Conservation (phyloP, 2,888 invertebrate genomes). For the Coleophora deauratella region DNA sequence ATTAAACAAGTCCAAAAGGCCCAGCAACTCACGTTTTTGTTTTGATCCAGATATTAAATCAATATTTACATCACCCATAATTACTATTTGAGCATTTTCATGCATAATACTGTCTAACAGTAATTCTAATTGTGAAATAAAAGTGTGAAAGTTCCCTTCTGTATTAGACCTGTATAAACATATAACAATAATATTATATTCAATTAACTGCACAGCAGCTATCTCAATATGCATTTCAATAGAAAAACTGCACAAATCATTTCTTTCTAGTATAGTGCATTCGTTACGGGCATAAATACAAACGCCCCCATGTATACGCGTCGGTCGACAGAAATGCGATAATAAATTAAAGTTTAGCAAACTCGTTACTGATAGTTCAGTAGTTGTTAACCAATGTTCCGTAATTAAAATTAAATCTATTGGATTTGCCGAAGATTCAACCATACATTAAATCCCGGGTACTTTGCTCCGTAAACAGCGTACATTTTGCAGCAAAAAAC, state of each 20-base stretch:
- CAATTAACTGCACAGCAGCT: slow-evolving; percentile 2
- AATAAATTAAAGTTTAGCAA: background rate
- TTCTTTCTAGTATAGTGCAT: background rate
- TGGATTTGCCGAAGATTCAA: background rate
- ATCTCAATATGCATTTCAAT: slow-evolving; percentile 4
- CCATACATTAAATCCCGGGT: background rate
- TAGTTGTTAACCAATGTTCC: background rate
- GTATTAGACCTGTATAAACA: slow-evolving; percentile 1
- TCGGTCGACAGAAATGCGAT: background rate
- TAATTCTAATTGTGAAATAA: background rate
- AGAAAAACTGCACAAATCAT: background rate
- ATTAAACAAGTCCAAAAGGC: background rate
- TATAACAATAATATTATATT: slow-evolving; percentile 1
- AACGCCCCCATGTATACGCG: background rate
- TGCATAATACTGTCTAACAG: background rate
- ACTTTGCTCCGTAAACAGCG: background rate
- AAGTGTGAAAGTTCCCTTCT: background rate
- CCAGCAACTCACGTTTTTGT: background rate
- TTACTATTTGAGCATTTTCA: slow-evolving; percentile 1
- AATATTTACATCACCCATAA: slow-evolving; percentile 2
- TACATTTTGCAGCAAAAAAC: background rate
- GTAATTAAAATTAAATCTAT: background rate
- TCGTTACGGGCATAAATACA: background rate
- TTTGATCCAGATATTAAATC: background rate
- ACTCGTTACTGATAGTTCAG: background rate